Conservation (phyloP, 2,113 vertebrate genomes). For the Epinephelus moara region DNA sequence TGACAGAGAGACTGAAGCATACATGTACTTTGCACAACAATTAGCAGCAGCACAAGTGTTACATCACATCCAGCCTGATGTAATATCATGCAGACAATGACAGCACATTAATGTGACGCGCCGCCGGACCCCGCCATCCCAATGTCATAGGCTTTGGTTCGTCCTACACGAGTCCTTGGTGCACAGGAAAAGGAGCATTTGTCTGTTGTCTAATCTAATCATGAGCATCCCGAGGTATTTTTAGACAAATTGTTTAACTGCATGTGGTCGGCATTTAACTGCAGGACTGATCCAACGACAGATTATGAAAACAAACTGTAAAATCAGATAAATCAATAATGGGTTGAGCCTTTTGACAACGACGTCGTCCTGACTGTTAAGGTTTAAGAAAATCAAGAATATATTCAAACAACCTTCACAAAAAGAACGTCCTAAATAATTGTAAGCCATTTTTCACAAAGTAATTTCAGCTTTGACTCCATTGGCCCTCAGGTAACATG, state of each 20-base stretch:
- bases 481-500: not conserved
- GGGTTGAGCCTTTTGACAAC: not conserved
- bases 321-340: slow-evolving; percentile 10
- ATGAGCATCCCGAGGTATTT: slow-evolving; percentile 17
- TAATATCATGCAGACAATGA: slow-evolving; percentile 15
- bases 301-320: not conserved
- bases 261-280: not conserved
- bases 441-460: not conserved
- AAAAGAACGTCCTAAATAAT: not conserved
- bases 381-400: not conserved
- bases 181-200: slow-evolving; percentile 15
- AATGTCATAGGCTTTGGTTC: slow-evolving; percentile 13
- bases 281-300: not conserved
- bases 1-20: not conserved
- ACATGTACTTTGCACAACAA: not conserved
- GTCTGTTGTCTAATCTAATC: slow-evolving; percentile 48
- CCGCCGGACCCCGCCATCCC: slow-evolving; percentile 4
- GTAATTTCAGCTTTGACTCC: not conserved
- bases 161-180: slow-evolving; percentile 44
- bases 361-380: not conserved
- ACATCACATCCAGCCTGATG: slow-evolving; percentile 12
- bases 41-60: slow-evolving; percentile 5
- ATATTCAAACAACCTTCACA: not conserved
- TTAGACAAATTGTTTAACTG: slow-evolving; percentile 14
- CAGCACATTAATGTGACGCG: slow-evolving; percentile 18